Evolutionary conservation across 2,888 invertebrate species (phyloP).

Genomic region (Cheilosia impressa): DNA sequence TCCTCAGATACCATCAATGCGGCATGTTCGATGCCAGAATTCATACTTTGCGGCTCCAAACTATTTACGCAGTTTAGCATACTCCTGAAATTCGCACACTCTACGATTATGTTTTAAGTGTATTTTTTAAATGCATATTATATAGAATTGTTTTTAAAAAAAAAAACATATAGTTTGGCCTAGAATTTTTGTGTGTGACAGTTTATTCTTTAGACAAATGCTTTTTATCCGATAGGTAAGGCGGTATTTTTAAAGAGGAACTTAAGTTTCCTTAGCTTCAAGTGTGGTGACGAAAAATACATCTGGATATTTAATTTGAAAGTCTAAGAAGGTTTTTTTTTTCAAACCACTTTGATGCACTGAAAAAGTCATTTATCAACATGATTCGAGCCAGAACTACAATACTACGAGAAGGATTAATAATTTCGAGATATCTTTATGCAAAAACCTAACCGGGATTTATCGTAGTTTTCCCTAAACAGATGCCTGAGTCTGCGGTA

Average conservation of each 20-base stretch:
- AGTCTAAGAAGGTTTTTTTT: too few relatives aligned
- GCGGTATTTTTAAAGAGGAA: constrained; percentile 48
- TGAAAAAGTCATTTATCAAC: too few relatives aligned
- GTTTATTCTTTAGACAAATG: constrained; percentile 30
- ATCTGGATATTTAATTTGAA: too few relatives aligned
- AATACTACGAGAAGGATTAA: too few relatives aligned
- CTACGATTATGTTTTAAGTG: constrained; percentile 85
- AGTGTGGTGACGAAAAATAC: neutral
- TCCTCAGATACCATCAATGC: constrained; percentile 91
- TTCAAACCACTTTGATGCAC: neutral
- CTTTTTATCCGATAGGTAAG: constrained; percentile 36
- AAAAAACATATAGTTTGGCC: too few relatives aligned
- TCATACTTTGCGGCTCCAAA: constrained; percentile 93
- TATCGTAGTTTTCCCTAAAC: too few relatives aligned
- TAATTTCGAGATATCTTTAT: too few relatives aligned
- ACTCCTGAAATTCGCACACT: constrained; percentile 90
- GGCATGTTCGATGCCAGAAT: constrained; percentile 90
- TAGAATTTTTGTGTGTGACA: constrained; percentile 52
- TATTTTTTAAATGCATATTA: constrained; percentile 79
- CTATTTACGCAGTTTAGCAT: constrained; percentile 98
- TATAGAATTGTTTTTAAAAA: too few relatives aligned
- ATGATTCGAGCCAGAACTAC: too few relatives aligned
- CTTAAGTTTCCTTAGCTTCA: neutral
- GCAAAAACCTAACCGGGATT: too few relatives aligned
- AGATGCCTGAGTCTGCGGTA: too few relatives aligned